Conservation (phyloP, 2,888 invertebrate species). For the Actias luna region DNA sequence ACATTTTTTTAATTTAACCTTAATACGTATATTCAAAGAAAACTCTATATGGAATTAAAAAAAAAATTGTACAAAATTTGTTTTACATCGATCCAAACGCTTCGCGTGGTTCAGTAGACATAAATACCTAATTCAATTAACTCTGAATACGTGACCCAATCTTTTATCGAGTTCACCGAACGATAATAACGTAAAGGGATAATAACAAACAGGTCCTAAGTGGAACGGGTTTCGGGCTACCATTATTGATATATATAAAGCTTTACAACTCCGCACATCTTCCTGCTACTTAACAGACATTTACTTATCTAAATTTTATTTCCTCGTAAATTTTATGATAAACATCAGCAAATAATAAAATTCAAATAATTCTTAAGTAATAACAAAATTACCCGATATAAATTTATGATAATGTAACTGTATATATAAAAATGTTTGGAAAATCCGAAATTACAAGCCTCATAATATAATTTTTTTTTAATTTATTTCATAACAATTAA, state of each 20-base stretch:
- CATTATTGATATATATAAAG: background rate
- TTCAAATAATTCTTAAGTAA: too few species aligned
- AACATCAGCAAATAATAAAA: background rate
- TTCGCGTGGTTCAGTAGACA: conserved; percentile 13
- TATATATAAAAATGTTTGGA: too few species aligned
- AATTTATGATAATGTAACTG: too few species aligned
- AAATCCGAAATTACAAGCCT: too few species aligned
- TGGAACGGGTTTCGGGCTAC: background rate
- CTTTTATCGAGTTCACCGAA: conserved; percentile 11
- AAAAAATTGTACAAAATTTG: conserved; percentile 8
- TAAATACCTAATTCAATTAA: conserved; percentile 31
- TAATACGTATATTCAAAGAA: conserved; percentile 1
- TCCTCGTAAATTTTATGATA: background rate
- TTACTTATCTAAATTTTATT: background rate
- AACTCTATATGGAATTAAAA: background rate
- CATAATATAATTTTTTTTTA: too few species aligned
- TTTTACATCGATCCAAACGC: background rate
- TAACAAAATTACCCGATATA: too few species aligned
- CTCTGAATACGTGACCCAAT: conserved; percentile 25
- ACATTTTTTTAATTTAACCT: background rate
- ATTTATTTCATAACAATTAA: too few species aligned
- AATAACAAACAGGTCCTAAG: background rate
- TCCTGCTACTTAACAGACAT: background rate
- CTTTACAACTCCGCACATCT: background rate
- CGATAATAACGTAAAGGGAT: conserved; percentile 15